phyloP scores from a whole-genome alignment of 2,113 vertebrate genomes.

The Oxyura jamaicensis region DNA sequence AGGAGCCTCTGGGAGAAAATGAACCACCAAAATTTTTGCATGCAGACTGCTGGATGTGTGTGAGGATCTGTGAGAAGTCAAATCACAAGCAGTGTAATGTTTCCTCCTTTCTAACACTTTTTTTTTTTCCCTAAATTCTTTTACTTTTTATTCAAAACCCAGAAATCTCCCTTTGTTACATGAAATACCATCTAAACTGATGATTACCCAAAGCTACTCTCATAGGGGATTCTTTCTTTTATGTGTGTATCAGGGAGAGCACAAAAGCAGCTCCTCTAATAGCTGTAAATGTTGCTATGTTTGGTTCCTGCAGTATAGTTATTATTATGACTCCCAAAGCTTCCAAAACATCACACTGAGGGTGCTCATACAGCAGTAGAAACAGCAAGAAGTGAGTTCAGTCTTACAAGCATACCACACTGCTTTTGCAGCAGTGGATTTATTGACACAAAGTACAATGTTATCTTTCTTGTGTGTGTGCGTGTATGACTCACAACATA shows the following conservation, averaged over 20 bases:
- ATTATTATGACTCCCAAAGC: not conserved
- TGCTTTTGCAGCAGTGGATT: not conserved
- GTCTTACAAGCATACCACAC: not conserved
- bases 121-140: not conserved
- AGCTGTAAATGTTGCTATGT: not conserved
- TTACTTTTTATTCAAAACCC: not conserved
- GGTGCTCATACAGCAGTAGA: not conserved
- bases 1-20: not conserved
- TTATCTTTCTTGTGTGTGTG: not conserved
- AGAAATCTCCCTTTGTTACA: not conserved
- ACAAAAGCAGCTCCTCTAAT: not conserved
- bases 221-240: not conserved
- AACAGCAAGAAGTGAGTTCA: not conserved
- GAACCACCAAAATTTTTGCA: not conserved
- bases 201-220: not conserved
- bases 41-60: not conserved
- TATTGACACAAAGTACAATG: not conserved
- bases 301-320: not conserved
- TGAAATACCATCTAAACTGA: not conserved
- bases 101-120: not conserved
- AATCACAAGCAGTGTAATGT: not conserved
- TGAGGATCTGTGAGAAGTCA: not conserved
- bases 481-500: not conserved
- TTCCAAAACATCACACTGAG: not conserved
- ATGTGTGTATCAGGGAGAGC: not conserved